A percentile compares a stretch with the other conserved stretches of the same genome.
Conservation (phyloP, 1,140 invertebrate genomes). For the Helicoverpa armigera region DNA sequence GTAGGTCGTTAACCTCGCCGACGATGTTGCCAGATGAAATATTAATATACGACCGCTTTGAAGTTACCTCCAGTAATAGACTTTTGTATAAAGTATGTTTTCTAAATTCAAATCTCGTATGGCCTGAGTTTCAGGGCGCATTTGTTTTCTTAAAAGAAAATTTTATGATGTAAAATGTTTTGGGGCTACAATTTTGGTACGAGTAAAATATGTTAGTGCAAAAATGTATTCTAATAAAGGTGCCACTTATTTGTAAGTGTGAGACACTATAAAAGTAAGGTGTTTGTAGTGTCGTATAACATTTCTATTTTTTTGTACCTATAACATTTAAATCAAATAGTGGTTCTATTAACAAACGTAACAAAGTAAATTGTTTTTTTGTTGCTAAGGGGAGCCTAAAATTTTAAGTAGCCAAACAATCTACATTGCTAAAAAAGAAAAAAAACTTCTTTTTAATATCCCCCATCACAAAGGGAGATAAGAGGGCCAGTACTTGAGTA, state of each 20-base stretch:
- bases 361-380: neutral
- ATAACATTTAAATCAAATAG: no score
- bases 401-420: conserved; percentile 25
- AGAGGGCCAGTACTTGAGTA: conserved; percentile 39
- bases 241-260: no score
- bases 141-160: conserved; percentile 30
- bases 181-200: conserved; percentile 9
- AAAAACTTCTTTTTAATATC: conserved; percentile 46
- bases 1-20: conserved; percentile 45
- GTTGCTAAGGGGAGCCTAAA: neutral
- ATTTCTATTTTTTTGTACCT: no score
- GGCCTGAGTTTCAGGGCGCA: conserved; percentile 13
- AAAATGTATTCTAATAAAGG: conserved; percentile 15
- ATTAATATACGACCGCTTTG: conserved; percentile 55
- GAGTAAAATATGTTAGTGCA: conserved; percentile 1
- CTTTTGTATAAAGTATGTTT: conserved; percentile 50
- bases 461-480: conserved; percentile 43
- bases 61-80: conserved; percentile 50
- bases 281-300: no score
- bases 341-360: no score
- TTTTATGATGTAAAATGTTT: conserved; percentile 14
- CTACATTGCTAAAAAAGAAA: conserved; percentile 13
- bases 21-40: conserved; percentile 54
- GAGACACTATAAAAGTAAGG: no score
- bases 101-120: conserved; percentile 50